These are phyloP conservation scores for Meiosimyza decipiens DNA, from an alignment of 2,888 invertebrate species.

Conservation along the genomic window DNA sequence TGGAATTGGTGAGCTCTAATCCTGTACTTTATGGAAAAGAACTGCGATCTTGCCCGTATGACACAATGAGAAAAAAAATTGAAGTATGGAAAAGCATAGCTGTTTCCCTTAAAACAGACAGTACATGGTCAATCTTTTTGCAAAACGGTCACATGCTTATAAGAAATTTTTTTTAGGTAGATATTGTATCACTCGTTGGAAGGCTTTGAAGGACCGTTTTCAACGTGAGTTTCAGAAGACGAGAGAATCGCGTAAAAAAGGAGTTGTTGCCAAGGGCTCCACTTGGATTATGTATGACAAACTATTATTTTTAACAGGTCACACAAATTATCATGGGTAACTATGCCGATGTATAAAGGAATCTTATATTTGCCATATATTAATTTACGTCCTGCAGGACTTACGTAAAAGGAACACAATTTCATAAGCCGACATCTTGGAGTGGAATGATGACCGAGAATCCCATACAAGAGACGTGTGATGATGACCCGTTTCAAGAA, in stretches of 20 bases:
- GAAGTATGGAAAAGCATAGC: constrained; percentile 59
- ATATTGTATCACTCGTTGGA: constrained; percentile 56
- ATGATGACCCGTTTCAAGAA: constrained; percentile 58
- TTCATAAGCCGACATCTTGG: constrained; percentile 32
- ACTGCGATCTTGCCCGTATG: constrained; percentile 52
- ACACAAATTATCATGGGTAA: constrained; percentile 42
- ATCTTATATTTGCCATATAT: background rate
- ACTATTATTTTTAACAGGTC: constrained; percentile 50
- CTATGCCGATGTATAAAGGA: background rate
- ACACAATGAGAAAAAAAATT: constrained; percentile 50
- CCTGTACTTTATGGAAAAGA: constrained; percentile 53
- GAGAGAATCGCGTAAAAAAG: constrained; percentile 34
- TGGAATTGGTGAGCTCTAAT: constrained; percentile 56
- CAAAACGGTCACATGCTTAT: background rate
- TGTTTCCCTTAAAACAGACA: constrained; percentile 52
- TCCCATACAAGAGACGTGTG: constrained; percentile 49
- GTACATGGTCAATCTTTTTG: constrained; percentile 44
- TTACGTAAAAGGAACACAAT: constrained; percentile 39
- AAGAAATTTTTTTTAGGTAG: constrained; percentile 43
- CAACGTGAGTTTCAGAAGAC: constrained; percentile 49
- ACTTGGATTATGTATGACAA: constrained; percentile 53
- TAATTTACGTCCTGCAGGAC: constrained; percentile 29
- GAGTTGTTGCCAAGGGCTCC: constrained; percentile 39
- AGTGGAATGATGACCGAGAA: constrained; percentile 46
- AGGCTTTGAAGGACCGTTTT: constrained; percentile 52